Evolutionary conservation across 2,797 vertebrate species (phyloP).

Genomic region (Urocyon cinereoargenteus): DNA sequence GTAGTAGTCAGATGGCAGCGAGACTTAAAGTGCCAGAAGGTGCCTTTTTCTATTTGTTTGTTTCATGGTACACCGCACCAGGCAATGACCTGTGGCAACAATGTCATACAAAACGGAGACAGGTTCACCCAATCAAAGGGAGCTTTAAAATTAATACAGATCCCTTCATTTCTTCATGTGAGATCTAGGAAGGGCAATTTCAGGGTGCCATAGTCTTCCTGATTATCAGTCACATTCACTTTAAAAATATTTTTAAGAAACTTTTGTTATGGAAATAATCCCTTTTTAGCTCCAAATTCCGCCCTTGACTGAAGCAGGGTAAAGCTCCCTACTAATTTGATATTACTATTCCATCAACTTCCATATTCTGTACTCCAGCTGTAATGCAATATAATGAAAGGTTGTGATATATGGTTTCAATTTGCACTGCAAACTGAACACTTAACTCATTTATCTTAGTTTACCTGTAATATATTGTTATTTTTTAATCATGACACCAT

Average conservation of each 20-base stretch:
- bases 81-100: slow-evolving; percentile 97
- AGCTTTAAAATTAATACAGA: slow-evolving; percentile 96
- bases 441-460: slow-evolving; percentile 92
- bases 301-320: slow-evolving; percentile 73
- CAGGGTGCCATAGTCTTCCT: slow-evolving; percentile 87
- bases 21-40: slow-evolving; percentile 97
- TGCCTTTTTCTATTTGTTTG: slow-evolving; percentile 99
- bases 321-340: slow-evolving; percentile 83
- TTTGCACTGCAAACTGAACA: slow-evolving; percentile 90
- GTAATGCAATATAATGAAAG: slow-evolving; percentile 89
- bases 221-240: slow-evolving; percentile 84
- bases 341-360: slow-evolving; percentile 88
- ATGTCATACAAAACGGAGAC: slow-evolving; percentile 92
- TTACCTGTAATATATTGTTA: slow-evolving; percentile 89
- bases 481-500: slow-evolving; percentile 86
- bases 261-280: slow-evolving; percentile 80
- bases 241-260: slow-evolving; percentile 81
- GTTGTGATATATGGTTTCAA: slow-evolving; percentile 90
- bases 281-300: slow-evolving; percentile 80
- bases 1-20: slow-evolving; percentile 91
- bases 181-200: slow-evolving; percentile 91
- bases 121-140: slow-evolving; percentile 97
- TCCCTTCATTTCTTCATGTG: slow-evolving; percentile 92
- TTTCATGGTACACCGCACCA: slow-evolving; percentile 98
- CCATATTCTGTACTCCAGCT: slow-evolving; percentile 84